A percentile compares a stretch with the other conserved stretches of the same genome.
Evolutionary conservation across 2,797 vertebrate species (phyloP).

Genomic region (Crocodylus rhombifer): DNA sequence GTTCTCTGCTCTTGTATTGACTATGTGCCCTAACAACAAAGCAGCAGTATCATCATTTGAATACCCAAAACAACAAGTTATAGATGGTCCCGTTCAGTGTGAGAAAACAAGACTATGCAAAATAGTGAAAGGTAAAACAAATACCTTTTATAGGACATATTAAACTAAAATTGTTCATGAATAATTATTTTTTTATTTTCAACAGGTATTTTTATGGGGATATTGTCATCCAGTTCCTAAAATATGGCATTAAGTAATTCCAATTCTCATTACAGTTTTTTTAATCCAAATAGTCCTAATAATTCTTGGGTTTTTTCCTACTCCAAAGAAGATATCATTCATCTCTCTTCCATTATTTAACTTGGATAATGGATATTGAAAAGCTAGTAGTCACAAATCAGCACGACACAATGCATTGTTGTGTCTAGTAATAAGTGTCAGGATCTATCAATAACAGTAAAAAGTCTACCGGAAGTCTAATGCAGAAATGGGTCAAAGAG

Average conservation of each 20-base stretch:
- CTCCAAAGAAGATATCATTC: slow-evolving; percentile 19
- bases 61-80: slow-evolving; percentile 28
- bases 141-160: background rate
- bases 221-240: slow-evolving; percentile 51
- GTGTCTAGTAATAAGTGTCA: background rate
- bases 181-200: slow-evolving; percentile 60
- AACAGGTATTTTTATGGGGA: slow-evolving; percentile 41
- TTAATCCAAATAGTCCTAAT: slow-evolving; percentile 67
- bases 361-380: slow-evolving; percentile 7
- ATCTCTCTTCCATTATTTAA: slow-evolving; percentile 61
- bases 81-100: slow-evolving; percentile 8
- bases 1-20: slow-evolving; percentile 59
- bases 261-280: slow-evolving; percentile 41
- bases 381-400: slow-evolving; percentile 31
- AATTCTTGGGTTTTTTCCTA: slow-evolving; percentile 46
- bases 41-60: slow-evolving; percentile 43
- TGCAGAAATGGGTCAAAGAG: background rate
- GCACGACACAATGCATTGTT: background rate
- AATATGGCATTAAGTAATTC: slow-evolving; percentile 37
- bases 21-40: slow-evolving; percentile 52
- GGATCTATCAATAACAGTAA: background rate
- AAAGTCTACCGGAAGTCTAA: slow-evolving; percentile 12
- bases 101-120: slow-evolving; percentile 1
- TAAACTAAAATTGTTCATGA: slow-evolving; percentile 49
- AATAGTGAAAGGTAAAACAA: slow-evolving; percentile 4